Evolutionary conservation across 1,140 invertebrate genomes (phyloP), one percentile per base, ranked within the genome.

Genomic region (Macrosteles quadrilineatus): DNA sequence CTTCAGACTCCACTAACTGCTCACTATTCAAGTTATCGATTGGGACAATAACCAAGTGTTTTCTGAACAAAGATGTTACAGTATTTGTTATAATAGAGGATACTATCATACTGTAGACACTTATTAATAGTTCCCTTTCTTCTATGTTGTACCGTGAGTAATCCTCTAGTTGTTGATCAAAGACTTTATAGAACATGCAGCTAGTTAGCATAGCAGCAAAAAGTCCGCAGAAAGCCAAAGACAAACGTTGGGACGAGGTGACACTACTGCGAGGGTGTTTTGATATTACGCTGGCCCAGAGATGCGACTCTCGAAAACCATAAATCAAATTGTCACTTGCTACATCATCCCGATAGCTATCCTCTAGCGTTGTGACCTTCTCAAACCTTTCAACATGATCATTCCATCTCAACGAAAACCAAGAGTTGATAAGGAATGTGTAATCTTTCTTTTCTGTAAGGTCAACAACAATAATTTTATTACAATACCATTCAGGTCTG

Each of bases 381-480:
- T 19, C 47, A 50, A 19, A 50, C 21, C 47, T 50, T 50, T 50
- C 47, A 9, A 50, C 47, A 19, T 50, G 21, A 19, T 19, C 17
- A 23, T 23, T n/a, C 47, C 17, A 19, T 50, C 21, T 50, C 21
- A 50, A 23, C 6, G 47, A 50, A 23, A 50, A 23, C 47, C 47
- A 50, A 50, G 47, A n/a, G 6, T 50, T 23, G 17, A 50, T 23
- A n/a, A 50, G 17, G n/a, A 50, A 50, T 19, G 17, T 50, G n/a
- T 50, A 50, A 19, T 50, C 47, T 23, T 50, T 50, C 3, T 50
- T n/a, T n/a, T 23, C 47, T 19, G 21, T n/a, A 4, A 50, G n/a
- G 47, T 50, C 47, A 50, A 50, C n/a, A 23, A 50, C 47, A 50
- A 50, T 19, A 50, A 50, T 23, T 50, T 50, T 50, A 50, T 23